A percentile compares a stretch with the other conserved stretches of the same genome.
These are phyloP conservation scores for Idaea aversata DNA, from an alignment of 2,888 invertebrate genomes.

Conservation along the genomic window DNA sequence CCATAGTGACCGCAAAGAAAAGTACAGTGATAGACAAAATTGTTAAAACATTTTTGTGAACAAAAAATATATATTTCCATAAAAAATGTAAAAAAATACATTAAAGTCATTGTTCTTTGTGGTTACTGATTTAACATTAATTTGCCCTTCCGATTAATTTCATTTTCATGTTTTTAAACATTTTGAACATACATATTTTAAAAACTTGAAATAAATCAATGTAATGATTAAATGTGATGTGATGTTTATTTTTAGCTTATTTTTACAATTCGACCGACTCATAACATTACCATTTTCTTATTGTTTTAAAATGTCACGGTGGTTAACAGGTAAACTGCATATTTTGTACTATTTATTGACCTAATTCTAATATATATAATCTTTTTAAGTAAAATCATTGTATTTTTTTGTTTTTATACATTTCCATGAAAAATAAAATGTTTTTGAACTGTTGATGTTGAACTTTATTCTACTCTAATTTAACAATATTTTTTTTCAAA, in stretches of 20 bases:
- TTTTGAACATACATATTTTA: too few species aligned
- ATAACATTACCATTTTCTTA: slow-evolving; percentile 21
- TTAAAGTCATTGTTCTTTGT: slow-evolving; percentile 28
- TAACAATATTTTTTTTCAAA: too few species aligned
- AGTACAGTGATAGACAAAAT: background rate
- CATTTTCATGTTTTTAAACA: slow-evolving; percentile 14
- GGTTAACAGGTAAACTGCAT: background rate
- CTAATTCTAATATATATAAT: too few species aligned
- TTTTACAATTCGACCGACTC: background rate
- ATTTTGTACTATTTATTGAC: background rate
- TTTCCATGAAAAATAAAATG: too few species aligned
- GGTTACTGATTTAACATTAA: slow-evolving; percentile 48
- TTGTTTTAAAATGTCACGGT: background rate
- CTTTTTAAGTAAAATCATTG: too few species aligned
- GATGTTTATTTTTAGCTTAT: slow-evolving; percentile 19
- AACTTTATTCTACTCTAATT: too few species aligned
- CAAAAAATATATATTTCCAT: background rate
- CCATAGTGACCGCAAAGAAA: background rate
- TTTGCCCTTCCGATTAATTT: slow-evolving; percentile 54
- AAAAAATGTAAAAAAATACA: slow-evolving; percentile 1
- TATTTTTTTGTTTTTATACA: too few species aligned
- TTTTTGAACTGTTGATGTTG: too few species aligned
- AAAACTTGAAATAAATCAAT: background rate
- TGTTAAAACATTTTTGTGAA: background rate
- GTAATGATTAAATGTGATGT: slow-evolving; percentile 4